These are phyloP conservation scores for Lasioglossum albipes DNA, from an alignment of 1,140 invertebrate species.

Conservation along the genomic window DNA sequence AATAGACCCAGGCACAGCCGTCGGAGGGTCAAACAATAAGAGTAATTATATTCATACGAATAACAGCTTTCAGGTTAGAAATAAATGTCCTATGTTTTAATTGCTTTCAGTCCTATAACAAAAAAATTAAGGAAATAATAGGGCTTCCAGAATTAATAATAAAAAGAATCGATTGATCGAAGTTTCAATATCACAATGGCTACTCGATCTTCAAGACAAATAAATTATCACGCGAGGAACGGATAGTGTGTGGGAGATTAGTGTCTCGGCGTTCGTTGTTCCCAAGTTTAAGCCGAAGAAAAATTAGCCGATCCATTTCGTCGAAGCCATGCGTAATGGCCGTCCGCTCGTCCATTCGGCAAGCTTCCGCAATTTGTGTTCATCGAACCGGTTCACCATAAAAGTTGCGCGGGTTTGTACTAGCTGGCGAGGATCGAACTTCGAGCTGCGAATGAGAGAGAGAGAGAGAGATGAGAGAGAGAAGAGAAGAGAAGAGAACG, in stretches of 20 bases:
- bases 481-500: neutral
- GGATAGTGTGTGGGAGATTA: neutral
- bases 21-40: too few species aligned
- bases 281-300: neutral
- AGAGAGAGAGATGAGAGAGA: neutral
- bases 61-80: too few species aligned
- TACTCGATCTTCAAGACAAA: neutral
- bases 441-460: neutral
- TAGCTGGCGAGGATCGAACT: slow-evolving; percentile 56
- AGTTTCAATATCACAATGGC: too few species aligned
- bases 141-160: too few species aligned
- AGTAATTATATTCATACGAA: too few species aligned
- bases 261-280: neutral
- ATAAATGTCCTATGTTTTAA: too few species aligned
- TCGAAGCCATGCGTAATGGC: neutral
- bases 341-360: slow-evolving; percentile 24
- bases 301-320: slow-evolving; percentile 18
- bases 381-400: slow-evolving; percentile 62
- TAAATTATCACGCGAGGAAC: neutral
- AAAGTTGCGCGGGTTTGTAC: slow-evolving; percentile 50
- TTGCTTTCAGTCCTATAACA: too few species aligned
- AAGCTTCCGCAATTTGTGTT: slow-evolving; percentile 62
- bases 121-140: too few species aligned
- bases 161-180: too few species aligned
- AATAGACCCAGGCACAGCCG: too few species aligned